These are phyloP conservation scores for Dendroctonus valens DNA, from an alignment of 1,140 invertebrate genomes.

Conservation along the genomic window DNA sequence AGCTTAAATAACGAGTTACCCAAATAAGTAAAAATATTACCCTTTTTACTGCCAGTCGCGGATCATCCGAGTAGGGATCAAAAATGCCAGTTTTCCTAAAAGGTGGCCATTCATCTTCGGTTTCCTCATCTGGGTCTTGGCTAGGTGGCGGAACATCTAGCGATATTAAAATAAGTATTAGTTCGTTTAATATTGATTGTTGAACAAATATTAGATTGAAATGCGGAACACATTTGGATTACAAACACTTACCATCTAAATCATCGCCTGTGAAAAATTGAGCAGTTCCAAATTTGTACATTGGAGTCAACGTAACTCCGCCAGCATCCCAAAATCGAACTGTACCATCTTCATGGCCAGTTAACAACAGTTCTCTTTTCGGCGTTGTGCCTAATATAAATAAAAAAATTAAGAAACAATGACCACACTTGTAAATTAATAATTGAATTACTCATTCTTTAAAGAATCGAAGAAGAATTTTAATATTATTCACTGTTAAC, in stretches of 20 bases:
- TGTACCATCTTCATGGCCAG: slow-evolving; percentile 95
- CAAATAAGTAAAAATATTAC: slow-evolving; percentile 53
- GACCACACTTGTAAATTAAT: neutral
- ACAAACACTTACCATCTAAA: slow-evolving; percentile 43
- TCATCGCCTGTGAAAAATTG: slow-evolving; percentile 72
- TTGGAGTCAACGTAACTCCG: slow-evolving; percentile 72
- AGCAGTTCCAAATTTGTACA: slow-evolving; percentile 86
- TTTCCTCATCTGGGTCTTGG: slow-evolving; percentile 51
- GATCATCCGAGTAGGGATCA: slow-evolving; percentile 97
- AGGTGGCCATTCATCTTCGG: slow-evolving; percentile 81
- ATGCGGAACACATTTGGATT: neutral
- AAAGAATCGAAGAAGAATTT: neutral
- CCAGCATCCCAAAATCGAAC: slow-evolving; percentile 93
- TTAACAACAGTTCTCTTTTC: slow-evolving; percentile 71
- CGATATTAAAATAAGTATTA: no score
- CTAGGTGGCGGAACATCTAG: slow-evolving; percentile 36
- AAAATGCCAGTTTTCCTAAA: slow-evolving; percentile 92
- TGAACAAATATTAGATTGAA: neutral
- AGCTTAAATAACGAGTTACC: neutral
- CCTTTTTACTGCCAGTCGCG: slow-evolving; percentile 89
- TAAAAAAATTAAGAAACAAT: neutral
- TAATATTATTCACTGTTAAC: neutral
- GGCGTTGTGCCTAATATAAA: slow-evolving; percentile 41
- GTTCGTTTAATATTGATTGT: neutral
- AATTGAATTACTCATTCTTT: neutral